These are phyloP conservation scores for Myotis planiceps DNA, from an alignment of 2,797 vertebrate species.

Conservation along the genomic window DNA sequence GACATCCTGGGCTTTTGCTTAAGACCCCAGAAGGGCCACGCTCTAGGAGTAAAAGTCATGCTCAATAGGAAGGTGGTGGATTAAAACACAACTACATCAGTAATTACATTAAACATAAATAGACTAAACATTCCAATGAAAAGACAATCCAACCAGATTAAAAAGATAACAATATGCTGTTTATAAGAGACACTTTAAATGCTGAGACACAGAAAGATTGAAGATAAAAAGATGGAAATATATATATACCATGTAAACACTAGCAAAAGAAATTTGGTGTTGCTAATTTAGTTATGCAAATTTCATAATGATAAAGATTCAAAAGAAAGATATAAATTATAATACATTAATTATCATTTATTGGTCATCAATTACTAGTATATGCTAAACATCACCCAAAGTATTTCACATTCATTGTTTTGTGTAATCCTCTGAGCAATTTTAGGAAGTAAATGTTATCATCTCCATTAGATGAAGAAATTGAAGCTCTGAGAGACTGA, in stretches of 20 bases:
- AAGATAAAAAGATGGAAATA: not conserved
- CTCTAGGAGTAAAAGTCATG: not conserved
- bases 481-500: not conserved
- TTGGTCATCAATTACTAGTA: not conserved
- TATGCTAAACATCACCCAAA: not conserved
- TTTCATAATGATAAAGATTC: conserved; percentile 12
- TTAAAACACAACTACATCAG: not conserved
- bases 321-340: conserved; percentile 10
- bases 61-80: not conserved
- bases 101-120: not conserved
- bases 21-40: not conserved
- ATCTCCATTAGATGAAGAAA: conserved; percentile 8
- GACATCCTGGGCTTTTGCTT: not conserved
- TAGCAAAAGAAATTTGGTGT: not conserved
- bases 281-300: not conserved
- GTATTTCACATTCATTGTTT: not conserved
- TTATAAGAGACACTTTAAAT: conserved; percentile 11
- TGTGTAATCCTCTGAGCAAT: not conserved
- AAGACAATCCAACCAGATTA: not conserved
- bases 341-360: not conserved
- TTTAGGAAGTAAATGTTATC: conserved; percentile 23
- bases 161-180: not conserved
- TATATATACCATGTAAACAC: not conserved
- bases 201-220: not conserved
- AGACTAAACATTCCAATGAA: not conserved